Evolutionary conservation across 1,140 invertebrate genomes (phyloP).

Genomic region (Achatina immaculata): DNA sequence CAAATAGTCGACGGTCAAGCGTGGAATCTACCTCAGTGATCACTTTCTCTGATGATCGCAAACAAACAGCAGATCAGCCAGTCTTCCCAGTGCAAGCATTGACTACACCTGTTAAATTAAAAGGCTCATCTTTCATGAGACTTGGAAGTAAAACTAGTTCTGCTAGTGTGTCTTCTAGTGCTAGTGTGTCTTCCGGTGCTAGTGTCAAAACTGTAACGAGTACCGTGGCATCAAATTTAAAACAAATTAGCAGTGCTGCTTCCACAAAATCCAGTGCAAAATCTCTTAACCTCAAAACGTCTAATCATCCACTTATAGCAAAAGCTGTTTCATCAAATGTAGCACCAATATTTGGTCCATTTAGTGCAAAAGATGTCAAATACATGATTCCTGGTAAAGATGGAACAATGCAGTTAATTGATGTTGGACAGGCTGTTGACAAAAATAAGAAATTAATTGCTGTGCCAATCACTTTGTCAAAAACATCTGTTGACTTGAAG

Average conservation of each 20-base stretch:
- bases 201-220: conserved; percentile 3
- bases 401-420: conserved; percentile 1
- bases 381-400: conserved; percentile 9
- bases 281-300: neutral
- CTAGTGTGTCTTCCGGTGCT: neutral
- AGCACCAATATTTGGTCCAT: neutral
- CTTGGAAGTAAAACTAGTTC: no score
- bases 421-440: neutral
- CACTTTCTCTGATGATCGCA: neutral
- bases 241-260: neutral
- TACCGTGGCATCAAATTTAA: neutral
- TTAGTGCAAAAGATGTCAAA: conserved; percentile 4
- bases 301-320: neutral
- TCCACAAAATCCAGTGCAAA: neutral
- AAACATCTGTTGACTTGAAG: neutral
- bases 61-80: neutral
- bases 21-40: neutral
- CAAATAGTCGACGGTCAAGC: conserved; percentile 23
- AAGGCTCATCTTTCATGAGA: neutral
- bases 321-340: neutral
- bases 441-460: conserved; percentile 27
- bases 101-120: neutral
- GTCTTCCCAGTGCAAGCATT: neutral
- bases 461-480: conserved; percentile 7
- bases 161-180: neutral